Percentiles rank a stretch among this genome's conserved stretches.
Evolutionary conservation across 1,140 invertebrate species (phyloP).

Genomic region (Achatina immaculata): DNA sequence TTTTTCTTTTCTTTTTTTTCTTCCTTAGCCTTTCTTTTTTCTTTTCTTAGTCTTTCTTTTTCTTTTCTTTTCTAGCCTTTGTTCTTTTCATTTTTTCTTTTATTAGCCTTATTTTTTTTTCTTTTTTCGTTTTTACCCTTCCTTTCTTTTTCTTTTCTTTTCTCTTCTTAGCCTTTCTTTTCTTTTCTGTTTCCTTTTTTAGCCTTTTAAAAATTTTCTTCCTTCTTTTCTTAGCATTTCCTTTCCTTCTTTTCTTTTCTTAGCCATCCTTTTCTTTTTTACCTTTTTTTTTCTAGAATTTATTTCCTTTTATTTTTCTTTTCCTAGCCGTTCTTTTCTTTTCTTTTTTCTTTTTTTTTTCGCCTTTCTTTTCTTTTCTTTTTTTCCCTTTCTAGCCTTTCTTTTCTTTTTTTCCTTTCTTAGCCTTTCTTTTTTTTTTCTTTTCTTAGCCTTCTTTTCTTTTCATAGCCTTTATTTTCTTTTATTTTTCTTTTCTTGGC

Average conservation of each 20-base stretch:
- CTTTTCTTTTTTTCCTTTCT: neutral
- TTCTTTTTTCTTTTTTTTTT: neutral
- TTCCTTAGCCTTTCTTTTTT: too few relatives aligned
- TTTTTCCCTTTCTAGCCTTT: neutral
- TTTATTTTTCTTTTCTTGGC: neutral
- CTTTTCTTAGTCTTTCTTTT: too few relatives aligned
- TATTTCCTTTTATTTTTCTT: neutral
- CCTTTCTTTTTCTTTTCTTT: too few relatives aligned
- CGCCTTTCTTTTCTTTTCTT: neutral
- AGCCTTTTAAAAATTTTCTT: neutral
- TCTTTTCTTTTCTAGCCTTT: too few relatives aligned
- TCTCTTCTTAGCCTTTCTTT: too few relatives aligned
- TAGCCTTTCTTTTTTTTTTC: slow-evolving; percentile 7
- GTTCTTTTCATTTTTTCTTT: too few relatives aligned
- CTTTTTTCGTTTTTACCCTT: too few relatives aligned
- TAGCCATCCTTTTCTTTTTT: neutral
- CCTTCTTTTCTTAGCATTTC: neutral
- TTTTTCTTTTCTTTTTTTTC: too few relatives aligned
- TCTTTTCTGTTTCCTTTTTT: too few relatives aligned
- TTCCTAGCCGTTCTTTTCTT: neutral
- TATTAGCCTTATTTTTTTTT: too few relatives aligned
- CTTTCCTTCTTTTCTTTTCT: neutral
- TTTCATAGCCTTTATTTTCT: neutral
- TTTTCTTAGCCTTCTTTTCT: neutral
- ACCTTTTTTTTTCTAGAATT: neutral